Evolutionary conservation across 2,888 invertebrate genomes (phyloP).

Genomic region (Heteromyza rotundicornis): DNA sequence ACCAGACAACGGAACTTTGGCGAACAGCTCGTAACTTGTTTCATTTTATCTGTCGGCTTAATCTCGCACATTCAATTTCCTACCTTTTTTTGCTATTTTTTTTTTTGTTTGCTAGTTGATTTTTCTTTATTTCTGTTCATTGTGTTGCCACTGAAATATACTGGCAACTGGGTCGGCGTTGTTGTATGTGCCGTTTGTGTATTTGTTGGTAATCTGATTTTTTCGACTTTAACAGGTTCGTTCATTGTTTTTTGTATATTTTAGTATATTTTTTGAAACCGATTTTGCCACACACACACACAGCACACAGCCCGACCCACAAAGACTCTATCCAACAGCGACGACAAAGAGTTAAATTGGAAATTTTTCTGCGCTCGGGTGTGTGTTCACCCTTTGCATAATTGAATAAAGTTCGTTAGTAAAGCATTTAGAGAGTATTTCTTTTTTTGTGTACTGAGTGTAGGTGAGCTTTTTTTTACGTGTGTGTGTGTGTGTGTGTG

Average conservation of each 20-base stretch:
- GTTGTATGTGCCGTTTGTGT: conserved; percentile 15
- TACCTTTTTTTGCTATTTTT: no score
- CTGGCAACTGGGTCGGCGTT: conserved; percentile 8
- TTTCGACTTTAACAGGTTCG: conserved; percentile 12
- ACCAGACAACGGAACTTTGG: no score
- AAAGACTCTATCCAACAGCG: no score
- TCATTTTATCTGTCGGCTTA: conserved; percentile 40
- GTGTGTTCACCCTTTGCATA: conserved; percentile 25
- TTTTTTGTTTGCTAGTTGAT: no score
- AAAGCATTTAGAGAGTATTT: conserved; percentile 28
- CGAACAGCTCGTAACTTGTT: conserved; percentile 40
- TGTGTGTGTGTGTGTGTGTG: background rate
- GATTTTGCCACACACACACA: conserved; percentile 3
- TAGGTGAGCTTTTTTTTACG: background rate
- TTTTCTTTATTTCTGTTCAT: no score
- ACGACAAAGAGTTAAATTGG: background rate
- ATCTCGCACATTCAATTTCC: conserved; percentile 44
- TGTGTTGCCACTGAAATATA: background rate
- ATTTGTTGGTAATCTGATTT: conserved; percentile 23
- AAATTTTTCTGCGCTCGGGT: background rate
- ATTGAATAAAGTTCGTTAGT: conserved; percentile 36
- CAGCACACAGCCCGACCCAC: conserved; percentile 4
- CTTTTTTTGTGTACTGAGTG: background rate
- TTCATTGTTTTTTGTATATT: conserved; percentile 7
- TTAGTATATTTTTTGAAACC: conserved; percentile 18